Evolutionary conservation across 2,113 vertebrate species (phyloP), one percentile per base, ranked within the genome.

Genomic region (Aepyceros melampus): DNA sequence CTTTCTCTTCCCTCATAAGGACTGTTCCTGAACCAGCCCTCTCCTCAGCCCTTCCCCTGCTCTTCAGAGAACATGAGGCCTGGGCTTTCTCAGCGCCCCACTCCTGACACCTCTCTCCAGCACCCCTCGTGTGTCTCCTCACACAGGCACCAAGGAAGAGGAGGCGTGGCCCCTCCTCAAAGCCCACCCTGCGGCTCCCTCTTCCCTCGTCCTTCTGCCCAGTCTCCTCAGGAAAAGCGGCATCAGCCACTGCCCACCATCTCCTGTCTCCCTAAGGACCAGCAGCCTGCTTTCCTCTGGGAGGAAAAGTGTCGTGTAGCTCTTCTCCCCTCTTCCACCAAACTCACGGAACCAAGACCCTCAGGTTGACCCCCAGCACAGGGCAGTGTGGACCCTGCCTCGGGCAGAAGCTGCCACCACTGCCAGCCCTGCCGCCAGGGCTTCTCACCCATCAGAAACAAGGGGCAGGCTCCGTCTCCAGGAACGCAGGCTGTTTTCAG

Each of bases 201-300:
- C 6, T 13, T 17, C 55, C 53, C 53, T 17, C 2, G 8, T 16
- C 89, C 31, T 13, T 12, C 40, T 0, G 0, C 6, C 12, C 17
- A 16, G 67, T 19, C 27, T 60, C 84, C 79, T 53, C 47, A 9
- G 11, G 33, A 40, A 81, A 33, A 43, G 11, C 1, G 0, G 11
- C 29, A 53, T 0, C 29, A 3, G 16, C 55, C n/a, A 36, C 40
- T 15, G 47, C n/a, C 29, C 43, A 15, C 4, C 43, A 15, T 2
- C 12, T 2, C n/a, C 33, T 14, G 43, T 23, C 27, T 91, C 33
- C 76, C 45, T 36, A 17, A 47, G n/a, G 27, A 58, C n/a, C 74
- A 76, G 1, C 0, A 4, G 27, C 62, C 29, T 47, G 40, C 33
- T 27, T 56, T 33, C 27, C 62, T 53, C 43, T 27, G 27, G 62